Conservation (phyloP, 2,797 vertebrate genomes). For the Anabas testudineus region DNA sequence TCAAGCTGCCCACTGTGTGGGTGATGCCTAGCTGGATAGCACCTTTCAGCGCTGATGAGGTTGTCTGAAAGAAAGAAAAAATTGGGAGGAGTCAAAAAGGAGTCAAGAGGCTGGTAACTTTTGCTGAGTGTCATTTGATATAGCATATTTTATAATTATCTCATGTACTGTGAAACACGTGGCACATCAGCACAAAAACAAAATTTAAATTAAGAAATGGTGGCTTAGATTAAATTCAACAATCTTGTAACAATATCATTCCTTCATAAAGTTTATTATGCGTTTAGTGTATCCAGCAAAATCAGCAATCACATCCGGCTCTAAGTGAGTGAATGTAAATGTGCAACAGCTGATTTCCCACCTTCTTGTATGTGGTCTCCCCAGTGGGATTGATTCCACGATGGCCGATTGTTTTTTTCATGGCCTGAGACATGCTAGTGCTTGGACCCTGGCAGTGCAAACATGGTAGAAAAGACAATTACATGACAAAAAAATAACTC, state of each 20-base stretch:
- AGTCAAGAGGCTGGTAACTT: background rate
- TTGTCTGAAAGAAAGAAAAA: conserved; percentile 83
- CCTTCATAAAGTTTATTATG: too few relatives aligned
- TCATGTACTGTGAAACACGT: background rate
- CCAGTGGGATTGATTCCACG: conserved; percentile 93
- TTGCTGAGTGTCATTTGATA: background rate
- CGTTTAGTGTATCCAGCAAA: too few relatives aligned
- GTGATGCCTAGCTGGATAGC: conserved; percentile 97
- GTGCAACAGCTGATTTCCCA: conserved; percentile 51
- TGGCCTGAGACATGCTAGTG: conserved; percentile 79
- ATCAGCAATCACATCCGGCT: background rate
- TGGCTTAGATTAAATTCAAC: too few relatives aligned
- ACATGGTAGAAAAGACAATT: conserved; percentile 27
- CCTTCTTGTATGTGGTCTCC: conserved; percentile 98
- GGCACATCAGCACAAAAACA: background rate
- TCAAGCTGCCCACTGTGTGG: conserved; percentile 93
- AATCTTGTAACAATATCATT: too few relatives aligned
- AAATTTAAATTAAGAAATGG: background rate
- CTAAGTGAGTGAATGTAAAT: background rate
- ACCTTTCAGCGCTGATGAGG: conserved; percentile 93
- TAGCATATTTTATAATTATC: background rate
- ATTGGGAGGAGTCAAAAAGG: background rate
- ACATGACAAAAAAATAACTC: background rate
- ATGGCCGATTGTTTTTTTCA: conserved; percentile 92
- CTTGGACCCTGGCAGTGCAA: conserved; percentile 79